Base-by-base conservation (phyloP, 2,797 vertebrate genomes). In the Intellagama lesueurii region DNA sequence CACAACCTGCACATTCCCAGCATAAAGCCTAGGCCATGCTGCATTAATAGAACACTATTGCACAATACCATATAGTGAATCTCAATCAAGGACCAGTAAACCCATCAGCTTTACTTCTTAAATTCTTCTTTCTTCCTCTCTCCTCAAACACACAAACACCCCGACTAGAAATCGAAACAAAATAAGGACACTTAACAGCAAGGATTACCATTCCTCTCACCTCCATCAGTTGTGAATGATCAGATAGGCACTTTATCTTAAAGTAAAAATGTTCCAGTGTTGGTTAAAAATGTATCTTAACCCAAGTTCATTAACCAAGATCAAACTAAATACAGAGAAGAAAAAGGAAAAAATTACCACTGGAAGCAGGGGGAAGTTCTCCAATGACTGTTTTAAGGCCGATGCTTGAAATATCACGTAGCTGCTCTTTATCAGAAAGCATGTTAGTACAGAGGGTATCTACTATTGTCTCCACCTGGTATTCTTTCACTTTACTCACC, bases 361-460 rank as follows among this genome's bases (percentile, higher is more conserved):
- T 99, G 94, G 99, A 99, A 92, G 99, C 99, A 7, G 99, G 99
- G 26, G 99, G 99, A 47, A 99, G 97, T 95, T 99, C 99, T 96
- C 99, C 99, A 90, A 99, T 99, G 84, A 99, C 99, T 26, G 99
- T 99, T 96, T 99, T 99, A 93, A 99, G 98, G 91, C 99, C 99
- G 93, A 99, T 99, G 94, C 98, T 99, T 90, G 99, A 99, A 96
- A 99, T 99, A 95, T 99, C 99, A 94, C 99, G 96, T 79, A 99
- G 98, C 89, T 99, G 99, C 69, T 99, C 99, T 96, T 99, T 99
- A 97, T 99, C 99, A 30, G 99, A 99, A 96, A 99, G 98, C 99
- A 99, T 99, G 96, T 99, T 99, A 94, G 99, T 99, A 96, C 99
- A 99, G 91, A 99, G 97, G 0, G 99, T 99, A 96, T 99, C 99